Conservation (phyloP, 2,113 vertebrate genomes). For the Ammodytes marinus region DNA sequence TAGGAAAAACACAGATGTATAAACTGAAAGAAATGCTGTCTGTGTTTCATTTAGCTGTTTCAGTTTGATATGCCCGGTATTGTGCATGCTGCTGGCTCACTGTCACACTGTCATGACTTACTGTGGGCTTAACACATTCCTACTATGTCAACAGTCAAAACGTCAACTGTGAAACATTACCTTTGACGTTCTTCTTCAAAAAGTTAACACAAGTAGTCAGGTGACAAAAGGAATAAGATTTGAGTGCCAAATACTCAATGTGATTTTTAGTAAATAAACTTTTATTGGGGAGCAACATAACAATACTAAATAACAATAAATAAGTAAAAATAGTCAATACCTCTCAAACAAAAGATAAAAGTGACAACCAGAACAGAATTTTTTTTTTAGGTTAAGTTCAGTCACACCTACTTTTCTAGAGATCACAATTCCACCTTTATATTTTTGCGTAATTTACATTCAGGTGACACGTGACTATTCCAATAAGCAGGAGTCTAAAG, state of each 20-base stretch:
- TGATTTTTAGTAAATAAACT: slow-evolving; percentile 39
- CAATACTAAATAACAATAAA: slow-evolving; percentile 51
- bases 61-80: not conserved
- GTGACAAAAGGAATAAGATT: not conserved
- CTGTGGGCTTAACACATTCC: not conserved
- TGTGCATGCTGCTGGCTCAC: not conserved
- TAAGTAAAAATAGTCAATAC: slow-evolving; percentile 55
- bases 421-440: slow-evolving; percentile 6
- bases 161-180: not conserved
- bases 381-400: not conserved
- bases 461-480: not conserved
- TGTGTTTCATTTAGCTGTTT: not conserved
- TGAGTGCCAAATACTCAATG: not conserved
- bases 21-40: not conserved
- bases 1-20: not conserved
- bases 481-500: not conserved
- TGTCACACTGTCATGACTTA: not conserved
- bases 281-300: slow-evolving; percentile 68
- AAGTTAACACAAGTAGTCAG: not conserved
- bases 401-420: slow-evolving; percentile 11
- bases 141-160: not conserved
- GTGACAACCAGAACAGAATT: not conserved
- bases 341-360: slow-evolving; percentile 28
- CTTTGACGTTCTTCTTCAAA: not conserved
- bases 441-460: slow-evolving; percentile 14